These are phyloP conservation scores for Ophion ellenae DNA, from an alignment of 2,888 invertebrate genomes.

Conservation along the genomic window DNA sequence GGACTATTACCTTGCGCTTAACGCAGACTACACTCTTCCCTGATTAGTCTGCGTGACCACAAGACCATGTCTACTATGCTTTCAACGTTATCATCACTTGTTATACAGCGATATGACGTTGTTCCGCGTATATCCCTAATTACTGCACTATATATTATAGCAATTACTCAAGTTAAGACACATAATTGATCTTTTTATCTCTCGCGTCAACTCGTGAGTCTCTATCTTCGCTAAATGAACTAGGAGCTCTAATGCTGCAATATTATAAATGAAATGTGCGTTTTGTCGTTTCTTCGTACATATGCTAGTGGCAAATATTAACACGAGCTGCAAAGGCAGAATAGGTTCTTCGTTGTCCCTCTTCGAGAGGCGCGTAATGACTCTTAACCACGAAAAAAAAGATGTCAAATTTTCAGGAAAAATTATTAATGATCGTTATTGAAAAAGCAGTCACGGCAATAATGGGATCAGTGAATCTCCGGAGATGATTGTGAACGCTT, in stretches of 20 bases:
- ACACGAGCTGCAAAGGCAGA: neutral
- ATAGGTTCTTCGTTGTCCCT: neutral
- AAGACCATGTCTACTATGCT: constrained; percentile 52
- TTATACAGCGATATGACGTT: constrained; percentile 61
- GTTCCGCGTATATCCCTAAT: constrained; percentile 54
- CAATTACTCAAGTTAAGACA: constrained; percentile 61
- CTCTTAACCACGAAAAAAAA: too few relatives aligned
- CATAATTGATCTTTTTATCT: constrained; percentile 38
- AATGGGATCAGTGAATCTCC: constrained; percentile 14
- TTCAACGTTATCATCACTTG: constrained; percentile 65
- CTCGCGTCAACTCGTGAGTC: constrained; percentile 26
- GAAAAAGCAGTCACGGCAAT: neutral
- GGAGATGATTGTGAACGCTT: constrained; percentile 25
- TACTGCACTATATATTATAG: constrained; percentile 60
- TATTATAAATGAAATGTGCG: constrained; percentile 23
- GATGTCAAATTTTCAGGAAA: neutral
- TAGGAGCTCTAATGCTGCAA: constrained; percentile 19
- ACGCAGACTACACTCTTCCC: constrained; percentile 62
- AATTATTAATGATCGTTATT: neutral
- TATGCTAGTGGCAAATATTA: neutral
- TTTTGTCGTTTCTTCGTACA: neutral
- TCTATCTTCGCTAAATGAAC: constrained; percentile 47
- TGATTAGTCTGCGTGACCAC: constrained; percentile 73
- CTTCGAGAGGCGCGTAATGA: neutral
- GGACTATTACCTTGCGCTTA: constrained; percentile 37